Evolutionary conservation across 2,113 vertebrate genomes (phyloP).

Genomic region (Tympanuchus pallidicinctus): DNA sequence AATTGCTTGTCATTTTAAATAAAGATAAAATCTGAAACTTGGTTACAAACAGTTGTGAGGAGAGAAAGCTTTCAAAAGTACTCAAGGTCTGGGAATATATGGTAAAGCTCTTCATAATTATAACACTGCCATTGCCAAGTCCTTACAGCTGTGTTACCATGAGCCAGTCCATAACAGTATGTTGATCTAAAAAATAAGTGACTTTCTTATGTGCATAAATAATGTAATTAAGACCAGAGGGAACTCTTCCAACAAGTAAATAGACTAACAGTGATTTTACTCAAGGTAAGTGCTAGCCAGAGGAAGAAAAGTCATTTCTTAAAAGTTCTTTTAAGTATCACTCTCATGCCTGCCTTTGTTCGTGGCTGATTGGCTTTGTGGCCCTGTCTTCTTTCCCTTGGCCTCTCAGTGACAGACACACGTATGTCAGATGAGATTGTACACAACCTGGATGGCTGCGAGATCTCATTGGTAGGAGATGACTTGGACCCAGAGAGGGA

Average conservation of each 20-base stretch:
- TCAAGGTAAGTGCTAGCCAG: conserved; percentile 1
- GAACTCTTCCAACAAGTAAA: background rate
- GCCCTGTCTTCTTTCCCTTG: background rate
- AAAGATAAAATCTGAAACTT: background rate
- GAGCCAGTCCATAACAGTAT: background rate
- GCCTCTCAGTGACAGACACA: conserved; percentile 76
- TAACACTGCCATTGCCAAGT: conserved; percentile 6
- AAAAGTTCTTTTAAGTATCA: background rate
- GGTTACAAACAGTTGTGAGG: background rate
- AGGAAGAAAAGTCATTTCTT: background rate
- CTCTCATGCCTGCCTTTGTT: background rate
- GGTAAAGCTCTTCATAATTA: background rate
- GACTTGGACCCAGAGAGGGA: conserved; percentile 92
- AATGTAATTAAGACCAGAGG: conserved; percentile 1
- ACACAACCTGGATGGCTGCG: conserved; percentile 95
- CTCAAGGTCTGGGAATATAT: background rate
- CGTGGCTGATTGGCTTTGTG: background rate
- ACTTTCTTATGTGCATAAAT: conserved; percentile 20
- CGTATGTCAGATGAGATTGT: conserved; percentile 95
- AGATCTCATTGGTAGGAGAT: conserved; percentile 93
- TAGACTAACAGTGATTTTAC: background rate
- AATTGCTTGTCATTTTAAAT: background rate
- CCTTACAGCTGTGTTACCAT: conserved; percentile 6
- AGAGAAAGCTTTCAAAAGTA: background rate
- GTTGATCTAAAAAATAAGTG: conserved; percentile 32